These are phyloP conservation scores for Apis florea DNA, from an alignment of 1,140 invertebrate genomes.

Conservation along the genomic window DNA sequence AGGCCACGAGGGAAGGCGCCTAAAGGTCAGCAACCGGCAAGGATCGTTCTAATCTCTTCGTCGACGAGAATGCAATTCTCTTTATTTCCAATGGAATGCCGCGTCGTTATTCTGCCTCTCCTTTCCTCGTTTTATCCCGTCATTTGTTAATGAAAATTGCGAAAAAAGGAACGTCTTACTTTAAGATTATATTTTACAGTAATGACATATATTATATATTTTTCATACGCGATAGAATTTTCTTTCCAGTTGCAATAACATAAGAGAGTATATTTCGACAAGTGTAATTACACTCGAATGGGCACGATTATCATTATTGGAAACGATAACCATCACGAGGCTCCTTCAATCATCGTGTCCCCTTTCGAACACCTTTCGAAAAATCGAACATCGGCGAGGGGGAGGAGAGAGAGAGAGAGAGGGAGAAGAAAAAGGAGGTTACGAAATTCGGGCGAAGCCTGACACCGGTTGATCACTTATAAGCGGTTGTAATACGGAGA, in stretches of 20 bases:
- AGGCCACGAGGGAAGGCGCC: slow-evolving; percentile 16
- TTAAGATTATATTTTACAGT: too few species aligned
- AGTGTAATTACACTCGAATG: too few species aligned
- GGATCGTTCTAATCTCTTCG: slow-evolving; percentile 50
- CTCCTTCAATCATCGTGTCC: background rate
- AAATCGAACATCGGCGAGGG: background rate
- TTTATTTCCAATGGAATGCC: background rate
- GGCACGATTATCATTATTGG: too few species aligned
- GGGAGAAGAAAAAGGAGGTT: background rate
- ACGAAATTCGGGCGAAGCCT: background rate
- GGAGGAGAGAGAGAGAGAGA: background rate
- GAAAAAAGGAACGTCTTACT: too few species aligned
- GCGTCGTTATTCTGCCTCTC: background rate
- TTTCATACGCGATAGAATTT: too few species aligned
- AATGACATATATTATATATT: too few species aligned
- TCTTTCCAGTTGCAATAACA: too few species aligned
- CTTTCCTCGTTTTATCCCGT: background rate
- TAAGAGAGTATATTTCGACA: too few species aligned
- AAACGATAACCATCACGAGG: too few species aligned
- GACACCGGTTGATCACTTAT: background rate
- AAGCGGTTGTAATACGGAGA: background rate
- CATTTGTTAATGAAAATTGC: slow-evolving; percentile 5
- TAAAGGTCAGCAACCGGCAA: slow-evolving; percentile 18
- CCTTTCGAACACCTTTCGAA: background rate
- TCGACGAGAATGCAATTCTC: slow-evolving; percentile 45